A percentile compares a stretch with the other conserved stretches of the same genome.
These are phyloP conservation scores for Aix galericulata DNA, from an alignment of 2,113 vertebrate species.

Conservation along the genomic window DNA sequence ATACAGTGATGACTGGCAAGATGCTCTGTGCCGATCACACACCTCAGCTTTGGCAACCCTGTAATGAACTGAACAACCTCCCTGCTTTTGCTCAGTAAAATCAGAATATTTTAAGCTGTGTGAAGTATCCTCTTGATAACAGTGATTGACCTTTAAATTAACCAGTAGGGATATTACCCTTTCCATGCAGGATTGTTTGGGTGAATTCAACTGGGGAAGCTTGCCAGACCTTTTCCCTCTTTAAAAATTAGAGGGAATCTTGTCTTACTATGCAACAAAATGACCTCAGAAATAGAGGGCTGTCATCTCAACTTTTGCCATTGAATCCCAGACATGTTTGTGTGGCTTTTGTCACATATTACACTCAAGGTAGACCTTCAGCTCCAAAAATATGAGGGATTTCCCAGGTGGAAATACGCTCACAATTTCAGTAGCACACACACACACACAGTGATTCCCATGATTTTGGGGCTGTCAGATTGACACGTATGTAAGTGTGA, in stretches of 20 bases:
- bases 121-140: background rate
- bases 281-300: background rate
- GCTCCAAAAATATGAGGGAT: background rate
- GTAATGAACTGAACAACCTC: background rate
- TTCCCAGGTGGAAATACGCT: background rate
- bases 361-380: background rate
- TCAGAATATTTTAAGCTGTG: background rate
- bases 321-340: background rate
- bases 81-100: background rate
- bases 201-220: background rate
- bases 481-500: rapidly evolving
- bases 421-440: background rate
- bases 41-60: background rate
- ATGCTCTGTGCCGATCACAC: background rate
- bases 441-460: background rate
- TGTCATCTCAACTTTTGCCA: background rate
- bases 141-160: background rate
- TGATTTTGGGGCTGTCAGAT: background rate
- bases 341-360: background rate
- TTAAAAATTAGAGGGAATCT: background rate
- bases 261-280: background rate
- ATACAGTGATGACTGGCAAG: background rate
- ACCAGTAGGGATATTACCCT: background rate
- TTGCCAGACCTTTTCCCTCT: background rate
- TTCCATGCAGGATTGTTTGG: background rate